These are phyloP conservation scores for Odobenus rosmarus DNA, from an alignment of 2,113 vertebrate genomes.

Conservation along the genomic window DNA sequence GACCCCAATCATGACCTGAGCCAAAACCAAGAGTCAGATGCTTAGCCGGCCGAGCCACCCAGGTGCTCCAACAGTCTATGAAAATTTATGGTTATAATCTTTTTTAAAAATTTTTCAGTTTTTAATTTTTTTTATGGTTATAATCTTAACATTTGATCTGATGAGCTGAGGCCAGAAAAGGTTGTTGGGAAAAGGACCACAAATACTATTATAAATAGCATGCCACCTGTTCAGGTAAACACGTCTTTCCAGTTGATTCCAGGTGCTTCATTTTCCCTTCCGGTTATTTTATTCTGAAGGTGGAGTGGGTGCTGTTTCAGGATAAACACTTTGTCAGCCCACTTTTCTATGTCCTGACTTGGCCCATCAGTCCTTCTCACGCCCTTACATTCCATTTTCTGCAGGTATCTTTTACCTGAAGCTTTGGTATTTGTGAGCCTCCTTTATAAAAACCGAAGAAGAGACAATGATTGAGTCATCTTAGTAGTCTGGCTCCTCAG, in stretches of 20 bases:
- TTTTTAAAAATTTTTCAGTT: background rate
- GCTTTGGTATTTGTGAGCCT: background rate
- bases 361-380: background rate
- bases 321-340: background rate
- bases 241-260: conserved; percentile 8
- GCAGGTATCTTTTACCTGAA: background rate
- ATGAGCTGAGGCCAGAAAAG: background rate
- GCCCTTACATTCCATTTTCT: background rate
- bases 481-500: background rate
- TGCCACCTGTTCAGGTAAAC: background rate
- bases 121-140: background rate
- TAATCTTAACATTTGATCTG: background rate
- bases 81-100: background rate
- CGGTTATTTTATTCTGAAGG: background rate
- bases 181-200: background rate
- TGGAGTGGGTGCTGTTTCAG: background rate
- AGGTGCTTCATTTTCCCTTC: background rate
- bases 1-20: background rate
- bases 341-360: background rate
- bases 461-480: background rate
- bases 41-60: background rate
- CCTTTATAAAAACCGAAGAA: background rate
- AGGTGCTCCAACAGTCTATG: background rate
- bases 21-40: background rate
- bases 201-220: background rate